phyloP scores from a whole-genome alignment of 1,140 invertebrate species.

The Ceratina japonica region DNA sequence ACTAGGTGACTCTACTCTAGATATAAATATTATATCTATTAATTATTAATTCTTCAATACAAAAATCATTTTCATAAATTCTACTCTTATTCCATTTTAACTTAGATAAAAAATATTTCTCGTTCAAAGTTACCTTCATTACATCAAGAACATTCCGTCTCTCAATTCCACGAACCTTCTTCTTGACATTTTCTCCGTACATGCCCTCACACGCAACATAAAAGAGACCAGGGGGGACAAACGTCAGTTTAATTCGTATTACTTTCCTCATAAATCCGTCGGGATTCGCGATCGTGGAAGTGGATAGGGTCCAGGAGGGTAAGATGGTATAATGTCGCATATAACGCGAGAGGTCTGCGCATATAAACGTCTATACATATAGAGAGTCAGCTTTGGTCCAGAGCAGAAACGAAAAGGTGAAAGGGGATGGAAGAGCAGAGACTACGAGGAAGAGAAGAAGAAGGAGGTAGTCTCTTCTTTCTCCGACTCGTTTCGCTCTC shows the following conservation, averaged over 20 bases:
- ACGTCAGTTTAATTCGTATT: slow-evolving; percentile 77
- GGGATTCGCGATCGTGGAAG: slow-evolving; percentile 60
- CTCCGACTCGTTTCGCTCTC: slow-evolving; percentile 11
- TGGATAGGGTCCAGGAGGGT: slow-evolving; percentile 23
- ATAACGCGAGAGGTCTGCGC: slow-evolving; percentile 64
- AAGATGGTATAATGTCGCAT: slow-evolving; percentile 64
- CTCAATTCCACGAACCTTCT: not conserved
- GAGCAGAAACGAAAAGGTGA: slow-evolving; percentile 2
- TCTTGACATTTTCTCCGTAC: not conserved
- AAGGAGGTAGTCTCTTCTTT: not conserved
- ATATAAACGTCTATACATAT: slow-evolving; percentile 26
- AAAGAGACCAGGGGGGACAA: slow-evolving; percentile 42
- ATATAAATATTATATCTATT: no score
- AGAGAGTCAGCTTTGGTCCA: slow-evolving; percentile 16
- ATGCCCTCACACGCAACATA: not conserved
- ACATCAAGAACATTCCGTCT: not conserved
- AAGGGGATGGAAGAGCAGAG: slow-evolving; percentile 8
- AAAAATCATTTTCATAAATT: not conserved
- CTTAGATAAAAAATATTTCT: not conserved
- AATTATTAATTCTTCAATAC: not conserved
- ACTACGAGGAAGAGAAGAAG: not conserved
- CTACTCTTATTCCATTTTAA: not conserved
- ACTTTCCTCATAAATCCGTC: slow-evolving; percentile 74
- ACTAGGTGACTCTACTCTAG: no score
- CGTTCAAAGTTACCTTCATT: not conserved